These are phyloP conservation scores for Amphipoea lucens DNA, from an alignment of 2,888 invertebrate species.

Conservation along the genomic window DNA sequence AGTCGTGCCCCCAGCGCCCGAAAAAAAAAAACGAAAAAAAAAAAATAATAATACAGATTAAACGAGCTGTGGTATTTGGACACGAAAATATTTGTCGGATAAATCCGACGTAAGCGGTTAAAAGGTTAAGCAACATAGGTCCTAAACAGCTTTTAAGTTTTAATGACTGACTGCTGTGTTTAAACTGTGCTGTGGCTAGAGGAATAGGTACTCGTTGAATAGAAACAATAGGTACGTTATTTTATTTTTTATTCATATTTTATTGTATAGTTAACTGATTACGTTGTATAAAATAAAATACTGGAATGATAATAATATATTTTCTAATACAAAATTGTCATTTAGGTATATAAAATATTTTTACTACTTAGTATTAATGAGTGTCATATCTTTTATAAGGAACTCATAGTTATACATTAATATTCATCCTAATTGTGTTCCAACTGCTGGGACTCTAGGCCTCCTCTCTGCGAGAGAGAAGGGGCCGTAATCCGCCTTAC, in stretches of 20 bases:
- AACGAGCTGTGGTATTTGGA: too few relatives aligned
- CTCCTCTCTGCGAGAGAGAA: background rate
- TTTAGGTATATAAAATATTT: background rate
- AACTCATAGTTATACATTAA: background rate
- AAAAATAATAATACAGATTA: too few relatives aligned
- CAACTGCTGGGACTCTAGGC: background rate
- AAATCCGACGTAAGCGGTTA: too few relatives aligned
- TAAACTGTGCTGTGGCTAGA: background rate
- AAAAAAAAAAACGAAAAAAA: too few relatives aligned
- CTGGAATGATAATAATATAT: background rate
- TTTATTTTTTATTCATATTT: background rate
- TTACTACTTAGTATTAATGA: background rate
- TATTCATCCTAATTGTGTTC: too few relatives aligned
- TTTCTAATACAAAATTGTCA: background rate
- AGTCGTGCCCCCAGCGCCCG: too few relatives aligned
- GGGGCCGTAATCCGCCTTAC: background rate
- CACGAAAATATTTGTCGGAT: too few relatives aligned
- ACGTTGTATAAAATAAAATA: background rate
- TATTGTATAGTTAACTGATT: background rate
- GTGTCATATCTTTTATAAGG: background rate
- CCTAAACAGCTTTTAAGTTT: background rate
- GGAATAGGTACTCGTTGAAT: background rate
- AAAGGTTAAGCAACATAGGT: too few relatives aligned
- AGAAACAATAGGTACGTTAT: background rate
- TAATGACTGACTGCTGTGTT: background rate